A percentile compares a stretch with the other conserved stretches of the same genome.
Conservation (phyloP, 2,888 invertebrate genomes). For the Melanchra persicariae region DNA sequence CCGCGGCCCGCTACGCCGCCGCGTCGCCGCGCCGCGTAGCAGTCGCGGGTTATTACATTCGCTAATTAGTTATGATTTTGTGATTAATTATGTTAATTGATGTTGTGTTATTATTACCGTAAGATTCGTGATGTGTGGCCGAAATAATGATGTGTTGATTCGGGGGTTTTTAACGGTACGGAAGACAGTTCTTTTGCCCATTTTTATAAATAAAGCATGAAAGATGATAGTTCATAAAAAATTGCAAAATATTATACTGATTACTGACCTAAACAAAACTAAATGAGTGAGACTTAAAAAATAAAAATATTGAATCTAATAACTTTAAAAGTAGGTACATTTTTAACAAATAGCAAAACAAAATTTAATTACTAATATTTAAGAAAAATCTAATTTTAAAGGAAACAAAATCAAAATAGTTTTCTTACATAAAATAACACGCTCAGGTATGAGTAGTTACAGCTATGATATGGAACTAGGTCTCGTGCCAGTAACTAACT, state of each 20-base stretch:
- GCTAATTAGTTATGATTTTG: slow-evolving; percentile 65
- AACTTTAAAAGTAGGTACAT: not conserved
- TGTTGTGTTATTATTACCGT: slow-evolving; percentile 64
- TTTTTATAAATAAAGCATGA: not conserved
- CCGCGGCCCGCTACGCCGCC: slow-evolving; percentile 83
- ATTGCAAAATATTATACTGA: not conserved
- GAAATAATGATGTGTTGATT: slow-evolving; percentile 51
- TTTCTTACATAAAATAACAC: slow-evolving; percentile 25
- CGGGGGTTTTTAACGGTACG: slow-evolving; percentile 16
- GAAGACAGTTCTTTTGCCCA: not conserved
- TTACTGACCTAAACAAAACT: no score
- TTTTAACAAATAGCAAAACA: not conserved
- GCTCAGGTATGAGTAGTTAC: slow-evolving; percentile 24
- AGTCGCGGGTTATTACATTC: slow-evolving; percentile 60
- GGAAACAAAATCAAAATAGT: not conserved
- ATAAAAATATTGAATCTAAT: not conserved
- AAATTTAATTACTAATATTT: not conserved
- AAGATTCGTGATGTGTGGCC: slow-evolving; percentile 56
- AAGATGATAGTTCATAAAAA: not conserved
- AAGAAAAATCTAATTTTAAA: not conserved
- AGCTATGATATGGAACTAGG: slow-evolving; percentile 64
- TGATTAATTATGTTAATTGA: slow-evolving; percentile 65
- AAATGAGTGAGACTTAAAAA: no score
- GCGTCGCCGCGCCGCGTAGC: slow-evolving; percentile 70
- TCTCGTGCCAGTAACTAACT: slow-evolving; percentile 54